phyloP scores from a whole-genome alignment of 2,797 vertebrate species.

The Scolopax bukidnonensis region DNA sequence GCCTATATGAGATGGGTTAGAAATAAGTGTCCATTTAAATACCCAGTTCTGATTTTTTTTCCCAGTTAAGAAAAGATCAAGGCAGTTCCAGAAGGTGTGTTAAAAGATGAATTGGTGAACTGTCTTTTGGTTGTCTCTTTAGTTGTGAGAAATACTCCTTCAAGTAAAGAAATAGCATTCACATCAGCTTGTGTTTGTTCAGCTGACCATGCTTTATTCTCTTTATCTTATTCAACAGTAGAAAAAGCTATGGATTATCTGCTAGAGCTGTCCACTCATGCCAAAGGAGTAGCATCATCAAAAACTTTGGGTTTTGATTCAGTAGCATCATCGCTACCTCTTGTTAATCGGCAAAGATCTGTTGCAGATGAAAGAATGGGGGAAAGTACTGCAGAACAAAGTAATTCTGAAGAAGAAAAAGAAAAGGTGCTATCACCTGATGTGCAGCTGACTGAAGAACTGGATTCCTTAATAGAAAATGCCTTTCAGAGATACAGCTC shows the following conservation, averaged over 20 bases:
- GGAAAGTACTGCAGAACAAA: not conserved
- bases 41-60: not conserved
- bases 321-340: constrained; percentile 77
- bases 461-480: constrained; percentile 85
- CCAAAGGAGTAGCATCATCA: constrained; percentile 77
- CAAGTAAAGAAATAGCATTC: not conserved
- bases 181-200: not conserved
- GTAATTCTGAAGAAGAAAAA: constrained; percentile 11
- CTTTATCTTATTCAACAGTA: constrained; percentile 78
- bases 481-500: constrained; percentile 78
- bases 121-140: not conserved
- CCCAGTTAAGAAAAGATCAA: not conserved
- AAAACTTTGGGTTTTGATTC: constrained; percentile 81
- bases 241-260: constrained; percentile 95
- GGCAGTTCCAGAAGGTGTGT: not conserved
- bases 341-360: constrained; percentile 52
- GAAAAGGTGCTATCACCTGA: constrained; percentile 49
- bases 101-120: not conserved
- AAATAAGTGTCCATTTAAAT: not conserved
- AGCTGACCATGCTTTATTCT: constrained; percentile 48
- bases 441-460: constrained; percentile 80
- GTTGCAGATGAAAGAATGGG: constrained; percentile 9
- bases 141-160: not conserved
- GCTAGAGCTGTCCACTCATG: constrained; percentile 89
- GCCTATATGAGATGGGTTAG: not conserved